Evolutionary conservation across 2,888 invertebrate genomes (phyloP), one percentile per base, ranked within the genome.

Genomic region (Lepidonotus clava): DNA sequence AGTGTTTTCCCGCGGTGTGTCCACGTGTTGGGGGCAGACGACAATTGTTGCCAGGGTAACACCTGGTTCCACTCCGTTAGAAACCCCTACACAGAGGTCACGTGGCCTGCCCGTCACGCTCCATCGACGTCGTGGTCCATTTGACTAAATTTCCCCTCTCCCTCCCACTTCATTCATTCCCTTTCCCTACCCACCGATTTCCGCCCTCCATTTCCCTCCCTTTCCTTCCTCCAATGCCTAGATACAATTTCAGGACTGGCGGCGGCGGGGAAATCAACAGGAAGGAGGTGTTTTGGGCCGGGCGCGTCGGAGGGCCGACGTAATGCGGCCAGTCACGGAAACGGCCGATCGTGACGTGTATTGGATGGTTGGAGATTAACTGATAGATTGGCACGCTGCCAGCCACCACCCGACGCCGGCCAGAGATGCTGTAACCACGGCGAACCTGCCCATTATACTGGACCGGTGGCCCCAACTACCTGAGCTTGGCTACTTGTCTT

Each of bases 231-330:
- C 4, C 61, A 24, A 28, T 32, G n/a, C 71, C 34, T 38, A 18
- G 66, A 32, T 21, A 5, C 1, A 34, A 38, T 34, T 71, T 11
- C 8, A 34, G 71, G 71, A 34, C 36, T 11, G 36, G 21, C 18
- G 71, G 71, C 71, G 71, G 71, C 24, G 71, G n/a, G 71, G 71
- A 71, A 71, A 71, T 71, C 71, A 71, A 71, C 71, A 71, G 71
- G 71, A 71, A 71, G 71, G 71, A 71, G 71, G 34, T 38, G 38
- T 71, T 71, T 71, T 71, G 71, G 71, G 71, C 38, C 36, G 21
- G 71, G 36, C 36, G 18, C 14, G 36, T 14, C 24, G 28, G 24
- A 21, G 28, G 71, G 36, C 5, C 36, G 71, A 8, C 38, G 34
- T 71, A 71, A 71, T 71, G 71, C 38, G 36, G 36, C 38, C 38